phyloP scores from a whole-genome alignment of 2,888 invertebrate genomes.

The Tenthredo amoena region DNA sequence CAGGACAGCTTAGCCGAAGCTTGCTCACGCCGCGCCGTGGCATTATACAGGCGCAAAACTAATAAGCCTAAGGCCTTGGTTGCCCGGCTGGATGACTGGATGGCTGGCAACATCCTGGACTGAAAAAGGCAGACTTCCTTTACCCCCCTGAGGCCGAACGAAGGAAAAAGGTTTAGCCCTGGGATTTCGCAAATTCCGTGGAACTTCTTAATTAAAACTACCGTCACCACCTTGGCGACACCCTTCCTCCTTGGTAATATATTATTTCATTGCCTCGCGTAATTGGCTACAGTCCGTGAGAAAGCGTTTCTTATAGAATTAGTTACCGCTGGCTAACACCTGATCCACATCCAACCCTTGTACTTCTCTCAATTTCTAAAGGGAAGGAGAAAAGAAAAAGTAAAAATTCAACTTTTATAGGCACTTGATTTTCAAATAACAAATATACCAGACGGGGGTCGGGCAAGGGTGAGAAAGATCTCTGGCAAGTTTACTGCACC shows the following conservation, averaged over 20 bases:
- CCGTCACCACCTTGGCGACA: slow-evolving; percentile 35
- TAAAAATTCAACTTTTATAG: neutral
- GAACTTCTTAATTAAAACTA: slow-evolving; percentile 51
- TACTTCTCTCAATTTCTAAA: neutral
- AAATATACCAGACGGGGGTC: neutral
- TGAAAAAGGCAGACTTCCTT: neutral
- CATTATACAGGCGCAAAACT: slow-evolving; percentile 50
- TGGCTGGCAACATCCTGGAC: slow-evolving; percentile 48
- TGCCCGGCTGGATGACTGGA: slow-evolving; percentile 32
- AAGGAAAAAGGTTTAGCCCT: slow-evolving; percentile 45
- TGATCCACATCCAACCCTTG: slow-evolving; percentile 19
- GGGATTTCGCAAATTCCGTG: slow-evolving; percentile 48
- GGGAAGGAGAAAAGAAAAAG: neutral
- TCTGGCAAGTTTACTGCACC: slow-evolving; percentile 3
- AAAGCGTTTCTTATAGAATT: slow-evolving; percentile 39
- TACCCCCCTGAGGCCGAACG: neutral
- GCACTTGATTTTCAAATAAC: slow-evolving; percentile 16
- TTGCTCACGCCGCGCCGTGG: slow-evolving; percentile 39
- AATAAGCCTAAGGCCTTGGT: slow-evolving; percentile 46
- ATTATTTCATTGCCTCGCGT: slow-evolving; percentile 40
- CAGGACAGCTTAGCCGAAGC: slow-evolving; percentile 38
- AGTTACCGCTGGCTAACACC: slow-evolving; percentile 34
- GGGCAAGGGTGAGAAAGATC: neutral
- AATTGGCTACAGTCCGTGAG: slow-evolving; percentile 35
- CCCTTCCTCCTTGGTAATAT: slow-evolving; percentile 41